phyloP scores from a whole-genome alignment of 2,797 vertebrate species.

The Tiaroga cobitis region DNA sequence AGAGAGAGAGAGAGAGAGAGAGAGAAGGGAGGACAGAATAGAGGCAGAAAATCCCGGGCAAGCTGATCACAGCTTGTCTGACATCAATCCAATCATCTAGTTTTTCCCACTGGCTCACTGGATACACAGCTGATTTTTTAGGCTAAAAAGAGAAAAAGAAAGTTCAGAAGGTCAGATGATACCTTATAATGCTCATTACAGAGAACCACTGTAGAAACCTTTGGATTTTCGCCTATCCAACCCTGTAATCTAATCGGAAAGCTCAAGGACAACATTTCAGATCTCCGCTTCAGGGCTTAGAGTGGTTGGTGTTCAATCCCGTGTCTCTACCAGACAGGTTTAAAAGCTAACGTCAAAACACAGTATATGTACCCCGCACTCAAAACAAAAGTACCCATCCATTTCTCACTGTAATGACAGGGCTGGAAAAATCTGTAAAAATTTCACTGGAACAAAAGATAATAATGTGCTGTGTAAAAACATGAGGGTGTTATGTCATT shows the following conservation, averaged over 20 bases:
- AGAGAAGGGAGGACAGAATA: constrained; percentile 16
- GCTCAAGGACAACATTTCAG: background rate
- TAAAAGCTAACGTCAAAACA: constrained; percentile 30
- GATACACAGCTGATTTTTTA: constrained; percentile 84
- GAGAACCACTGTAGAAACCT: background rate
- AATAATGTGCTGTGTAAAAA: constrained; percentile 3
- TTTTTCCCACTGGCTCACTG: constrained; percentile 72
- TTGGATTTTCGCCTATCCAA: background rate
- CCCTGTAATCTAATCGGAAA: background rate
- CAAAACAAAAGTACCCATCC: constrained; percentile 16
- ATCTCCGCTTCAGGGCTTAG: background rate
- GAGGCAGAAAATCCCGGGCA: constrained; percentile 70
- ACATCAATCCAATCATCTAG: constrained; percentile 79
- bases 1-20: constrained; percentile 13
- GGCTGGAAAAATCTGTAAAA: background rate
- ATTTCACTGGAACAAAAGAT: constrained; percentile 23
- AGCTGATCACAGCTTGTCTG: constrained; percentile 81
- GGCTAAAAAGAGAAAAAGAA: constrained; percentile 65
- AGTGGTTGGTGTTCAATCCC: constrained; percentile 10
- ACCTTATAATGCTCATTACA: background rate
- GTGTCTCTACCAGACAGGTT: constrained; percentile 15
- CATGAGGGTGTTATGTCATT: constrained; percentile 24
- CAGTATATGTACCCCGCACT: constrained; percentile 13
- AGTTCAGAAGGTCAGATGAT: background rate
- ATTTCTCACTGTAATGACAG: constrained; percentile 25